These are phyloP conservation scores for Fragum fragum DNA, from an alignment of 2,888 invertebrate species.

Conservation along the genomic window DNA sequence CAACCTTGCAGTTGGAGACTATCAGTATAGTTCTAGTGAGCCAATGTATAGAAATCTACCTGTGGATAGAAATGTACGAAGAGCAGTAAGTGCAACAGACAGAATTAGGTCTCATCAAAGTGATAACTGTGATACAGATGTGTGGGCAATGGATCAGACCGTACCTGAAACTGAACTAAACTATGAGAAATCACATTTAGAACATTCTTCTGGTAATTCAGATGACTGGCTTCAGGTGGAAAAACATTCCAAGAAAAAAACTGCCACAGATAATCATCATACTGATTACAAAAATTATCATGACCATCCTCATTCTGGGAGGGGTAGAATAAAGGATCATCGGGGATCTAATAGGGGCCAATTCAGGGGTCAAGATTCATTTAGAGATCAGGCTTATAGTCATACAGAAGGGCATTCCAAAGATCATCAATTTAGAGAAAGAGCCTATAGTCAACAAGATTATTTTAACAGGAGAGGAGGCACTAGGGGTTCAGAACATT, in stretches of 20 bases:
- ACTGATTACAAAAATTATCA: neutral
- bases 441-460: neutral
- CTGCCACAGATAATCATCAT: slow-evolving; percentile 24
- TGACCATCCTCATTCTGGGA: neutral
- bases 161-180: neutral
- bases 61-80: slow-evolving; percentile 1
- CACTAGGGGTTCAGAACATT: slow-evolving; percentile 23
- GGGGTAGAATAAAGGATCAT: slow-evolving; percentile 17
- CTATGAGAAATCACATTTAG: neutral
- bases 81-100: neutral
- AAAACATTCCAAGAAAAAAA: slow-evolving; percentile 42
- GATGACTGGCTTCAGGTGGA: slow-evolving; percentile 50
- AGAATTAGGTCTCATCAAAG: neutral
- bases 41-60: neutral
- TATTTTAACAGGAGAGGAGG: neutral
- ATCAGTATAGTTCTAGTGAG: neutral
- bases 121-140: neutral
- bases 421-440: neutral
- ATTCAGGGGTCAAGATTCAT: slow-evolving; percentile 16
- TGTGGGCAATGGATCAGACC: neutral
- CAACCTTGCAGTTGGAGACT: neutral
- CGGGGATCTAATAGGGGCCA: slow-evolving; percentile 4
- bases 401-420: neutral
- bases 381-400: slow-evolving; percentile 18
- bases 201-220: slow-evolving; percentile 33